phyloP scores from a whole-genome alignment of 2,797 vertebrate species.

The Kryptopterus vitreolus region DNA sequence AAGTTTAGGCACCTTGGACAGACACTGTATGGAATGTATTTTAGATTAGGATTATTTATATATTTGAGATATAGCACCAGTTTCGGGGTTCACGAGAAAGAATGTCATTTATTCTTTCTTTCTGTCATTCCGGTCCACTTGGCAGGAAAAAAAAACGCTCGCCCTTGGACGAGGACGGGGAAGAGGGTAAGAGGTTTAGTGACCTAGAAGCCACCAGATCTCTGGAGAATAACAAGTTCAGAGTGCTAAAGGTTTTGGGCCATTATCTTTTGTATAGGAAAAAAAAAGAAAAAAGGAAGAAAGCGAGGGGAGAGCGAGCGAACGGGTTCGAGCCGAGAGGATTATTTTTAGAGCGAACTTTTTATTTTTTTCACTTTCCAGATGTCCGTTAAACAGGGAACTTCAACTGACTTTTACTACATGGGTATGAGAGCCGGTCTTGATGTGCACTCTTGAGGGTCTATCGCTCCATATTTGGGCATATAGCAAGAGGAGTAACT shows the following conservation, averaged over 20 bases:
- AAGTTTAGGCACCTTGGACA: too few relatives aligned
- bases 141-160: constrained; percentile 77
- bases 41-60: too few relatives aligned
- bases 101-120: neutral
- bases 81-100: neutral
- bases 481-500: constrained; percentile 34
- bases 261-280: constrained; percentile 26
- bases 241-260: neutral
- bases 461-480: constrained; percentile 44
- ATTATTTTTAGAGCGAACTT: constrained; percentile 67
- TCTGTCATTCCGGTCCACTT: constrained; percentile 69
- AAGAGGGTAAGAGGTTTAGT: constrained; percentile 34
- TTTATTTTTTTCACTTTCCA: constrained; percentile 43
- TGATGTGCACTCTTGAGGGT: constrained; percentile 4
- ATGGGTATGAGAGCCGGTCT: constrained; percentile 18
- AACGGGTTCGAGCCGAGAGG: constrained; percentile 24
- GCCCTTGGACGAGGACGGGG: constrained; percentile 23
- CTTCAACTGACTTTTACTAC: neutral
- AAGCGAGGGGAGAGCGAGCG: constrained; percentile 18
- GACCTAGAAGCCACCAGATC: constrained; percentile 32
- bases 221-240: constrained; percentile 57
- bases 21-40: too few relatives aligned
- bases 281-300: constrained; percentile 50
- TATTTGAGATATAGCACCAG: too few relatives aligned
- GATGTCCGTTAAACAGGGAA: constrained; percentile 45